Conservation (phyloP, 2,888 invertebrate genomes). For the Spisula solida region DNA sequence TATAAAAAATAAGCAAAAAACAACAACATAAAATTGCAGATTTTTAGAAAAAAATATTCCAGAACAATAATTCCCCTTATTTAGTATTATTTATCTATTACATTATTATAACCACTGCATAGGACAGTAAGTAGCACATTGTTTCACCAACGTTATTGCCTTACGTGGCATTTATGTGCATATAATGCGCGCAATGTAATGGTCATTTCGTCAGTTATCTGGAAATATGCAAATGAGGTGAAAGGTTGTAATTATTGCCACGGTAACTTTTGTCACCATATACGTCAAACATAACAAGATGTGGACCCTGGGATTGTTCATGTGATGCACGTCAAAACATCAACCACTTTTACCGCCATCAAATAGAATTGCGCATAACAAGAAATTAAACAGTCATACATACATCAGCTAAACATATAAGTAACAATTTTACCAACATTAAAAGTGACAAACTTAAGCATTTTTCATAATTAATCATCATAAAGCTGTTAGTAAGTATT, state of each 20-base stretch:
- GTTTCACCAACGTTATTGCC: background rate
- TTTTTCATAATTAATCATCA: slow-evolving; percentile 30
- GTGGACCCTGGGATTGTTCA: background rate
- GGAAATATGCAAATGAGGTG: slow-evolving; percentile 19
- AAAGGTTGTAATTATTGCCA: background rate
- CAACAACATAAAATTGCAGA: background rate
- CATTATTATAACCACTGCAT: background rate
- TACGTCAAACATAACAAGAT: background rate
- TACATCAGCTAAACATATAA: background rate
- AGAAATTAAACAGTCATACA: background rate
- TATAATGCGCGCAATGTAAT: slow-evolving; percentile 1
- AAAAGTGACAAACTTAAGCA: background rate
- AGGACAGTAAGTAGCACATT: background rate
- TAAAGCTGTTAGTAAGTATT: slow-evolving; percentile 35
- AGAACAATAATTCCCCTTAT: background rate
- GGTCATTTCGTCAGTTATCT: background rate
- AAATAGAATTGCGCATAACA: background rate
- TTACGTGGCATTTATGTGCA: slow-evolving; percentile 14
- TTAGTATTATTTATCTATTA: background rate
- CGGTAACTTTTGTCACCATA: background rate
- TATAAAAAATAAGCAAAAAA: background rate
- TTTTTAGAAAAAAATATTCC: background rate
- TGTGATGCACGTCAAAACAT: background rate
- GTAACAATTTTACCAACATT: background rate
- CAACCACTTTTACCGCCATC: background rate